Conservation (phyloP, 2,888 invertebrate genomes). For the Eupithecia exiguata region DNA sequence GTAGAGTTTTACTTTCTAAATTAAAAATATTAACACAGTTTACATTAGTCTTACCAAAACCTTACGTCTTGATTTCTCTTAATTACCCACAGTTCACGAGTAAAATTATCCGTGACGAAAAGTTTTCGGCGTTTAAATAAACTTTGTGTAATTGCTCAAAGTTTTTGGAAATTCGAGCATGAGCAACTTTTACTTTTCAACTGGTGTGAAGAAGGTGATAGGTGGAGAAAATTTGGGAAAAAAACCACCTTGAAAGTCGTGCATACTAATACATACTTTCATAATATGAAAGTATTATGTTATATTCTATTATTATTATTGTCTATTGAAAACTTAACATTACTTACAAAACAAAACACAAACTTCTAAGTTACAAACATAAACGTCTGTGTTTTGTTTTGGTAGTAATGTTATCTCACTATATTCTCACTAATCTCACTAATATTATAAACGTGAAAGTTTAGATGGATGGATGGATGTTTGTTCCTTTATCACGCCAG, state of each 20-base stretch:
- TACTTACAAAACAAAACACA: background rate
- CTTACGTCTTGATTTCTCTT: background rate
- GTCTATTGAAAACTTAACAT: no score
- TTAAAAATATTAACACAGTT: background rate
- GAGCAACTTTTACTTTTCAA: background rate
- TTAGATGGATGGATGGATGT: no score
- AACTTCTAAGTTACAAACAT: no score
- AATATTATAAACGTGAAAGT: no score
- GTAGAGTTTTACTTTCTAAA: no score
- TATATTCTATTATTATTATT: no score
- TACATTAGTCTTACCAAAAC: background rate
- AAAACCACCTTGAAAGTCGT: background rate
- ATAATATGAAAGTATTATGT: no score
- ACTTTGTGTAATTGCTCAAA: conserved; percentile 1
- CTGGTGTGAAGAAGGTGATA: background rate
- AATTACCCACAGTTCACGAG: conserved; percentile 9
- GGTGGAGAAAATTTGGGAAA: background rate
- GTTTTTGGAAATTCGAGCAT: conserved; percentile 6
- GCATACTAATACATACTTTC: background rate
- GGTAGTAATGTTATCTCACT: no score
- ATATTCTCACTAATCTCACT: no score
- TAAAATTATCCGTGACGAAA: conserved; percentile 8
- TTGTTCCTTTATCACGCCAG: no score
- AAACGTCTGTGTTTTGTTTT: no score
- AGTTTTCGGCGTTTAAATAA: conserved; percentile 1